Base-by-base conservation (phyloP, 2,797 vertebrate genomes). In the Denticeps clupeoides region DNA sequence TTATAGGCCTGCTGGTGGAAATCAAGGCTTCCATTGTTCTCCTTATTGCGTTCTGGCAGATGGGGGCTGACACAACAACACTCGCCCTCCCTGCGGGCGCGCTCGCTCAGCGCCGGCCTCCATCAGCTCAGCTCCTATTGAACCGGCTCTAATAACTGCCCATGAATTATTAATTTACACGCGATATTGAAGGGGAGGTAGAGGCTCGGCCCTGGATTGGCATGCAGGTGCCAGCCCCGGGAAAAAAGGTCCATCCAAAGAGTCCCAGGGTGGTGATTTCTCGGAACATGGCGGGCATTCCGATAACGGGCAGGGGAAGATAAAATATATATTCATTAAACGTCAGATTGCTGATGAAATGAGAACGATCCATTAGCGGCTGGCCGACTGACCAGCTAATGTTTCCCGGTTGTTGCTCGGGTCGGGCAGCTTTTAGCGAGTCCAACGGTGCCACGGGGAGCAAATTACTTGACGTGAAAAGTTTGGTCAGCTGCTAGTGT, bases 311-410 rank as follows among this genome's bases (percentile, higher is more conserved):
- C 75, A 73, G 69, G 74, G 72, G 73, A 75, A 84, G 83, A 86
- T 87, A 85, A 86, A 87, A 84, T 85, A 87, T 87, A 87, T 87
- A 83, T 86, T 87, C 82, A 86, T 86, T 86, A 87, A 83, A 84
- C 80, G 82, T 84, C 82, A 84, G 79, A 83, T 79, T 81, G 76
- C 78, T 86, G 84, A 87, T 87, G 84, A 87, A 85, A 85, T 87
- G 84, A 82, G 78, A 83, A 78, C 78, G 79, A 84, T 84, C 83
- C 82, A 86, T 87, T 86, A 85, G 81, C 71, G 80, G 77, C 75
- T 68, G 78, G 79, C 72, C 61, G 73, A 74, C 71, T 42, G 66
- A 65, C 64, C 72, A 66, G 77, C 77, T 82, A 84, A 82, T 82
- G 80, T 75, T 86, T 85, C 84, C 81, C 79, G 82, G 70, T 82